phyloP scores from a whole-genome alignment of 1,140 invertebrate genomes.

The Pachyrhynchus sulphureomaculatus region DNA sequence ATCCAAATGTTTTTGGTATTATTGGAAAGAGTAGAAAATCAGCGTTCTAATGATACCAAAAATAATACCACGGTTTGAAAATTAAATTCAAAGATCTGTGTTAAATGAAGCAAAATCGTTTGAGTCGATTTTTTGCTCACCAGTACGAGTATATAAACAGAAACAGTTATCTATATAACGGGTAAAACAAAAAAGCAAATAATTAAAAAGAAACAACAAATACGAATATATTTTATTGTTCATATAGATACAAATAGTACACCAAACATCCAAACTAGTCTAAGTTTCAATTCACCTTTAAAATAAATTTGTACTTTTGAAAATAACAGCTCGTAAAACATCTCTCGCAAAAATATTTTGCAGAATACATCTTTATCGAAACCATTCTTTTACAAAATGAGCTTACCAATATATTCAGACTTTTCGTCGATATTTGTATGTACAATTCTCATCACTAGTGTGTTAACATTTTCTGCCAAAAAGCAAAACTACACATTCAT shows the following conservation, averaged over 20 bases:
- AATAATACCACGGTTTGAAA: too few species aligned
- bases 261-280: constrained; percentile 48
- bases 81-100: too few species aligned
- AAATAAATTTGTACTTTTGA: constrained; percentile 49
- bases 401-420: constrained; percentile 44
- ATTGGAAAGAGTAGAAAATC: too few species aligned
- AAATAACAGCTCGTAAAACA: constrained; percentile 40
- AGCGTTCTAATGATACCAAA: too few species aligned
- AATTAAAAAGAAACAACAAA: constrained; percentile 13
- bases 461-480: constrained; percentile 24
- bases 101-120: too few species aligned
- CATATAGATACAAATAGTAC: constrained; percentile 47
- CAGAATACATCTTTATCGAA: constrained; percentile 28
- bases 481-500: constrained; percentile 27
- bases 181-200: too few species aligned
- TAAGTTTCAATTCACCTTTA: constrained; percentile 42
- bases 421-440: constrained; percentile 38
- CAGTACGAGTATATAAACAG: too few species aligned
- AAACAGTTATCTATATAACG: too few species aligned
- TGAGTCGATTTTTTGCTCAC: too few species aligned
- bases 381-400: constrained; percentile 38
- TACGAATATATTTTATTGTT: constrained; percentile 48
- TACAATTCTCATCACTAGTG: constrained; percentile 27
- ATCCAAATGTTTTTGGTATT: too few species aligned
- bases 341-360: constrained; percentile 39